phyloP scores from a whole-genome alignment of 2,888 invertebrate genomes.

The Papilio gigon region DNA sequence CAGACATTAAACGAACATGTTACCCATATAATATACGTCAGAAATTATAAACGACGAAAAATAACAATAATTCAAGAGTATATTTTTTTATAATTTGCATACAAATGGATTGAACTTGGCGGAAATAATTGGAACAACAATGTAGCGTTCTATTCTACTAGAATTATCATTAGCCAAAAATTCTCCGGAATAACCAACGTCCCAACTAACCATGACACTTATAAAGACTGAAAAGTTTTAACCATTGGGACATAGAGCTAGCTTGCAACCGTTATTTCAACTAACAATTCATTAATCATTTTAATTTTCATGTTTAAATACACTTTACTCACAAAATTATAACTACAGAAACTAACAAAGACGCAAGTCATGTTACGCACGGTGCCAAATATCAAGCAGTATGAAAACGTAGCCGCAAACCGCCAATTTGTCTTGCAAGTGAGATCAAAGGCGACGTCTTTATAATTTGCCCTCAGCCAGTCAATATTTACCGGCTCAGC shows the following conservation, averaged over 20 bases:
- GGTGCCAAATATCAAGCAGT: constrained; percentile 21
- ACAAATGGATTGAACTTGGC: too few relatives aligned
- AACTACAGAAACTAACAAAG: not conserved
- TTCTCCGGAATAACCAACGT: too few relatives aligned
- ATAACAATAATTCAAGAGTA: not conserved
- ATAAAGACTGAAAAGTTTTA: too few relatives aligned
- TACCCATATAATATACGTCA: not conserved
- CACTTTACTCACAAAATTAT: not conserved
- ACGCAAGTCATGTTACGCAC: constrained; percentile 6
- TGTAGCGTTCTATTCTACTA: too few relatives aligned
- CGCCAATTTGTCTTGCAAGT: constrained; percentile 56
- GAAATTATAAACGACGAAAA: not conserved
- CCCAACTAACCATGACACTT: too few relatives aligned
- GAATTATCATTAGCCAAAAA: too few relatives aligned
- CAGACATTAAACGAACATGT: constrained; percentile 13
- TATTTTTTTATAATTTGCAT: too few relatives aligned
- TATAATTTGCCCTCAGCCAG: constrained; percentile 47
- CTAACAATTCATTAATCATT: not conserved
- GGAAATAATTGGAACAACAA: too few relatives aligned
- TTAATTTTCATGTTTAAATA: not conserved
- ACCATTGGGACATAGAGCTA: too few relatives aligned
- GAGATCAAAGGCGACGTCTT: constrained; percentile 50
- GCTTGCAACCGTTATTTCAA: too few relatives aligned
- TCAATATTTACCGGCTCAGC: constrained; percentile 55
- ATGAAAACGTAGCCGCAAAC: constrained; percentile 47